Evolutionary conservation across 2,113 vertebrate genomes (phyloP).

Genomic region (Microcebus ravelobensis): DNA sequence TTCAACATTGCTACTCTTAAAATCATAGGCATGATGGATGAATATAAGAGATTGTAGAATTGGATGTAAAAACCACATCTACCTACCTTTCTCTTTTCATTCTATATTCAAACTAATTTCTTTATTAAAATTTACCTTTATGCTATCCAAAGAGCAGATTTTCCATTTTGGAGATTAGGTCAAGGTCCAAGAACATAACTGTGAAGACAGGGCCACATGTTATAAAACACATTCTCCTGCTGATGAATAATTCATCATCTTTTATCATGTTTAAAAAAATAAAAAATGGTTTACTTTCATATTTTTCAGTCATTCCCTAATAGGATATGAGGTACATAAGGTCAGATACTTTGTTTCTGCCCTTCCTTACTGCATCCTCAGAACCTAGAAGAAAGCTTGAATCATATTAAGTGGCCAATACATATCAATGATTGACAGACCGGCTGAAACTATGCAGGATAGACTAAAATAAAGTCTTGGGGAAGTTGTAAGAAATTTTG

Average conservation of each 20-base stretch:
- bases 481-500: not conserved
- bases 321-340: not conserved
- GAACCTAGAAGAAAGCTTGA: not conserved
- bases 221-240: not conserved
- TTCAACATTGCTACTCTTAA: not conserved
- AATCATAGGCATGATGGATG: not conserved
- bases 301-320: not conserved
- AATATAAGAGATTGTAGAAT: not conserved
- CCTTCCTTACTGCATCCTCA: not conserved
- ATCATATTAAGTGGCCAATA: not conserved
- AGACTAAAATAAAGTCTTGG: not conserved
- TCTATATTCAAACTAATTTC: not conserved
- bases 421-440: not conserved
- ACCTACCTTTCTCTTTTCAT: not conserved
- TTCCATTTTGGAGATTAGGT: not conserved
- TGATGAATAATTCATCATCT: not conserved
- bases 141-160: not conserved
- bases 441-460: not conserved
- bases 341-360: not conserved
- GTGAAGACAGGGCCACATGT: not conserved
- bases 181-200: not conserved
- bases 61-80: not conserved
- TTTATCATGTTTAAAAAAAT: not conserved
- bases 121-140: not conserved
- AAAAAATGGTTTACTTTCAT: not conserved